phyloP scores from a whole-genome alignment of 2,888 invertebrate genomes.

The Scaptomyza cyrtandrae region DNA sequence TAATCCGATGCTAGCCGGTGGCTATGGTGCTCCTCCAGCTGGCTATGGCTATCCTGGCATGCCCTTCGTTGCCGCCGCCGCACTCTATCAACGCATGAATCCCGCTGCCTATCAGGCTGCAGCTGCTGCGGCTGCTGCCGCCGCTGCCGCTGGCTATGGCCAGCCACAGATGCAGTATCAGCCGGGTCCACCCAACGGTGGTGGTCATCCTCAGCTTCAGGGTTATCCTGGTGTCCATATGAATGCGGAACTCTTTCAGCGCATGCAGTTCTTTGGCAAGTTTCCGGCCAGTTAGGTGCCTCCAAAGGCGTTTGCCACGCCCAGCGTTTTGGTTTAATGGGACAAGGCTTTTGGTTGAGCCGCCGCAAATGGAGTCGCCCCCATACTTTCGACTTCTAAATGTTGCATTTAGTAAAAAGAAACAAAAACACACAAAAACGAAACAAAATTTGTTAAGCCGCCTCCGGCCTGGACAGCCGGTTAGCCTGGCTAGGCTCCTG shows the following conservation, averaged over 20 bases:
- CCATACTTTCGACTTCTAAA: slow-evolving; percentile 66
- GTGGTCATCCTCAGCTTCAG: slow-evolving; percentile 63
- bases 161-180: slow-evolving; percentile 71
- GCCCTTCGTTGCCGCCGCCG: slow-evolving; percentile 77
- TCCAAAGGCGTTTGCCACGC: slow-evolving; percentile 46
- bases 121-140: slow-evolving; percentile 59
- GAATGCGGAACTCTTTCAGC: slow-evolving; percentile 84
- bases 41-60: slow-evolving; percentile 64
- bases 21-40: slow-evolving; percentile 70
- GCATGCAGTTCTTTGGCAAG: slow-evolving; percentile 84
- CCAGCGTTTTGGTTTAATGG: slow-evolving; percentile 76
- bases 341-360: slow-evolving; percentile 58
- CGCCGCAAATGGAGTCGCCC: slow-evolving; percentile 21
- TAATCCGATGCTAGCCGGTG: slow-evolving; percentile 75
- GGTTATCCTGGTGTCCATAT: slow-evolving; percentile 64
- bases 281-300: slow-evolving; percentile 78
- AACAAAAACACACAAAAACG: background rate
- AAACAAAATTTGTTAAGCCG: slow-evolving; percentile 6
- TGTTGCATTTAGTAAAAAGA: slow-evolving; percentile 68
- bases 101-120: slow-evolving; percentile 74
- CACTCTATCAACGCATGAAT: slow-evolving; percentile 82
- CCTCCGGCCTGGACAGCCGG: slow-evolving; percentile 74
- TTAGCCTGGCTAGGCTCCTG: slow-evolving; percentile 15
- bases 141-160: slow-evolving; percentile 55
- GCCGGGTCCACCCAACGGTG: slow-evolving; percentile 31